A percentile compares a stretch with the other conserved stretches of the same genome.
Conservation (phyloP, 1,140 invertebrate genomes). For the Drosophila carrolli region DNA sequence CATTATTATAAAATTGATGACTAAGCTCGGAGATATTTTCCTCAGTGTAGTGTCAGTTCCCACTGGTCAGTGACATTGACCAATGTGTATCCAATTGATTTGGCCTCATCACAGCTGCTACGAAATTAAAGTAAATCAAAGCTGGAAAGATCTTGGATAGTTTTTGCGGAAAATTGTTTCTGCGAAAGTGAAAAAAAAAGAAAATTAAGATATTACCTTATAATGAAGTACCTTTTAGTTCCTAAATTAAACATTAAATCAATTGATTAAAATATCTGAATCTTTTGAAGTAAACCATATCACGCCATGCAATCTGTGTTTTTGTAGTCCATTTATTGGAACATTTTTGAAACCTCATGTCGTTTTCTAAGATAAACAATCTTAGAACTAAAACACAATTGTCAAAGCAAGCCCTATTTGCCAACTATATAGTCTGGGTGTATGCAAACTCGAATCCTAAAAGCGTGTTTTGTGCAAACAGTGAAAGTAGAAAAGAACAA, state of each 20-base stretch:
- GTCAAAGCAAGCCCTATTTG: background rate
- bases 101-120: background rate
- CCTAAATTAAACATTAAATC: no score
- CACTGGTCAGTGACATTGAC: slow-evolving; percentile 1
- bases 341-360: no score
- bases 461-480: slow-evolving; percentile 1
- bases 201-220: no score
- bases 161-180: background rate
- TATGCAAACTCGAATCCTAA: background rate
- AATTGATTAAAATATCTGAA: no score
- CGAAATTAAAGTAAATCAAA: background rate
- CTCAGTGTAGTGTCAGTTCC: background rate
- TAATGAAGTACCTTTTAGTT: no score
- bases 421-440: background rate
- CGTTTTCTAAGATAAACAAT: no score
- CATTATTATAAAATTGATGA: background rate
- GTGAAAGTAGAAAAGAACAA: background rate
- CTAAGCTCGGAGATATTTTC: background rate
- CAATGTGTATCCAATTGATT: slow-evolving; percentile 12
- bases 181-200: no score
- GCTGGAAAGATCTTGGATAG: background rate
- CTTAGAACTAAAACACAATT: no score
- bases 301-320: no score
- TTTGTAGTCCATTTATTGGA: no score
- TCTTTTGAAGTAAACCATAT: no score